Base-by-base conservation (phyloP, 2,797 vertebrate species). In the Pangasius sanitwongsei region DNA sequence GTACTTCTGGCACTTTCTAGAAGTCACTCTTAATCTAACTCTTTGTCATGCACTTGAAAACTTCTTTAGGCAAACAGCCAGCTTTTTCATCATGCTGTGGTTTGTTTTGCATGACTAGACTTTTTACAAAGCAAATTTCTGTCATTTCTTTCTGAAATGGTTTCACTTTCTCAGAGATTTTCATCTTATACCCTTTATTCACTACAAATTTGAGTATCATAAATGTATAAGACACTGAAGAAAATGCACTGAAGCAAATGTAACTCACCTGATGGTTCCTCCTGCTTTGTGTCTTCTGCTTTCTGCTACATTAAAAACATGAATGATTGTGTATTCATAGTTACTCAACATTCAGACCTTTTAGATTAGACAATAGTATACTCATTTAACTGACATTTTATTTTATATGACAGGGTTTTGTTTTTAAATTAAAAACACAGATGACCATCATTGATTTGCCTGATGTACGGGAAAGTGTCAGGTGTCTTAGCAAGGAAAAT, bases 201-300 rank as follows among this genome's bases (percentile, higher is more conserved):
- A 44, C 0, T 67, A 15, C n/a, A 31, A 48, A 70, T 34, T 6
- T 1, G 65, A 37, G n/a, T 1, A 28, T 85, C 5, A 67, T 67
- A 48, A 85, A 48, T 16, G 25, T 6, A 50, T 16, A 44, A 25
- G 18, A 44, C 37, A 57, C 28, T 37, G 55, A 31, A 61, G 55
- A 4, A 34, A 50, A 63, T n/a, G 16, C 16, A 86, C 23, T 8
- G 5, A 85, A 53, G 59, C 6, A 75, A 61, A 50, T 34, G 1
- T 34, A 8, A 82, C 90, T 92, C 28, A 92, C 91, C 91, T 89
- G 80, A 48, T 25, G 20, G 2, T 12, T 88, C 86, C 1, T 31
- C 78, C 7, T 61, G 83, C n/a, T 65, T 65, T n/a, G 9, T 2
- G 31, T 75, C 81, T 74, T 91, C 89, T 41, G 72, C 5, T 48